Base-by-base conservation (phyloP, 1,140 invertebrate species). In the Ruditapes philippinarum region DNA sequence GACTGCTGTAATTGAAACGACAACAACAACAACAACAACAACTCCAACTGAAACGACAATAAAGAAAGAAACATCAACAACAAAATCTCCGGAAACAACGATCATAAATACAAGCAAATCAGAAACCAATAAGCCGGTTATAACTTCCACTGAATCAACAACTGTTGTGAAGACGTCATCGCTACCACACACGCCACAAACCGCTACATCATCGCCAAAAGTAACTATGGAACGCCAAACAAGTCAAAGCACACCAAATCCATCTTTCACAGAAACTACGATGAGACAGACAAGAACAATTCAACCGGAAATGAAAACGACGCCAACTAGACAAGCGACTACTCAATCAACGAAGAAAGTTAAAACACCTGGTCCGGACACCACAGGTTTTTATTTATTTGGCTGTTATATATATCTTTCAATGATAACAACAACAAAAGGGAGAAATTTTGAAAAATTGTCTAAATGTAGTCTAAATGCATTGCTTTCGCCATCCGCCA, bases 21-120 rank as follows among this genome's bases (percentile, higher is more conserved):
- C 45, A 17, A 78, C 74, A 40, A n/a, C n/a, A n/a, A n/a, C n/a
- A n/a, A n/a, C n/a, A n/a, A 62, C 70, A 57, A 38, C 49, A n/a
- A 42, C 28, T 62, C 36, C 68, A 40, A 57, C 28, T 22, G 40
- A 49, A 19, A 36, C 4, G 28, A 78, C 33, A 57, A 2, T 40
- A 73, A 84, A 36, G 12, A 83, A 57, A 38, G 25, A 25, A 57
- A 33, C 45, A 22, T n/a, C n/a, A n/a, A 17, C 31, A 14, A 54
- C 76, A 0, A n/a, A 25, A 57, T 14, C 14, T 11, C 25, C 42
- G 14, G 7, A 1, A n/a, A 79, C n/a, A 31, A 79, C 76, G 14
- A 31, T 14, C 0, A 57, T 0, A 33, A 17, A 11, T 33, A n/a
- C 79, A 33, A 17, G 0, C 28, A 25, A 45, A 28, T 51, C 45